phyloP scores from a whole-genome alignment of 2,113 vertebrate species.

The Aptenodytes forsteri region DNA sequence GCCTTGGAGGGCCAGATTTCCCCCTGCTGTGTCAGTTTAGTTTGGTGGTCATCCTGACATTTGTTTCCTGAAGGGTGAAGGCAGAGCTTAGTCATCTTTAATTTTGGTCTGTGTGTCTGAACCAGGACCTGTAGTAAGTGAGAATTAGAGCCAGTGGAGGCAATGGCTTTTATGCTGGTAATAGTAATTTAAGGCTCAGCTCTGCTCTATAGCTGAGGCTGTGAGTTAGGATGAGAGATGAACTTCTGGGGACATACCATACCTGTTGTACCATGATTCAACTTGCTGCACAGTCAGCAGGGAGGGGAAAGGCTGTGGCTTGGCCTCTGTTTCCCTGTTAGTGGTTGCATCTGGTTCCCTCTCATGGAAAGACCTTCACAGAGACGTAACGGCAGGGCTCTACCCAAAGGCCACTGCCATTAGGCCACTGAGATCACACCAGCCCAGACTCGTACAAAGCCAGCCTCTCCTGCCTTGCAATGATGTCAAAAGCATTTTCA shows the following conservation, averaged over 20 bases:
- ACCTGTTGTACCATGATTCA: background rate
- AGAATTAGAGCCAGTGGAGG: background rate
- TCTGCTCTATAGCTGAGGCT: background rate
- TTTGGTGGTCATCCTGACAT: background rate
- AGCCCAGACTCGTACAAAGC: background rate
- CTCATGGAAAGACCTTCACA: background rate
- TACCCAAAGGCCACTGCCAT: background rate
- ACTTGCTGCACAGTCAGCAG: background rate
- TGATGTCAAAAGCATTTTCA: background rate
- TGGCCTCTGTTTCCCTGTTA: background rate
- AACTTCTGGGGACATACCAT: background rate
- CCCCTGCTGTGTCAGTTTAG: background rate
- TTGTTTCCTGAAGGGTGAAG: background rate
- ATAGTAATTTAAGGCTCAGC: background rate
- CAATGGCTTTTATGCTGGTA: background rate
- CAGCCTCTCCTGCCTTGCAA: background rate
- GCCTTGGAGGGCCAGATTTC: background rate
- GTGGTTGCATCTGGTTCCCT: background rate
- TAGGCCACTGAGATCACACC: background rate
- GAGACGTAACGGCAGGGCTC: background rate
- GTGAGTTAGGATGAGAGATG: background rate
- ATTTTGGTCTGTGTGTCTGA: background rate
- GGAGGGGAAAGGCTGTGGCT: background rate
- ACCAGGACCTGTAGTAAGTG: background rate
- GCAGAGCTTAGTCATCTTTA: background rate